Evolutionary conservation across 2,113 vertebrate genomes (phyloP), one percentile per base, ranked within the genome.

Genomic region (Saguinus imperator): DNA sequence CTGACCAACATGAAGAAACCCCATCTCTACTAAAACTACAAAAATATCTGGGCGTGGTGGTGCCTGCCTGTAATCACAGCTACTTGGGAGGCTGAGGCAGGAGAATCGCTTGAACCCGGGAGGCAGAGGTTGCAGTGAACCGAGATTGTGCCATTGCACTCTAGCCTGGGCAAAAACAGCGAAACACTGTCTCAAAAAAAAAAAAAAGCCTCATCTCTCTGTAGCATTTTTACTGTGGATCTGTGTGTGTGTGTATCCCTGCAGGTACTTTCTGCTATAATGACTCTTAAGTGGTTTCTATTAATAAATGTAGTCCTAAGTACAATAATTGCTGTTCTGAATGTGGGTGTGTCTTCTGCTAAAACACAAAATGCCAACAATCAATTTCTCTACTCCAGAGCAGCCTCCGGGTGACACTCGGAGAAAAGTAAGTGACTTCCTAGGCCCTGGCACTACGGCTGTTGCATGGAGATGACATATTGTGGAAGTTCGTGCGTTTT

Each of bases 391-490:
- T 99, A 99, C 98, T 98, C 98, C 99, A 99, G 99, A 99, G 99
- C 99, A 99, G 99, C 99, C 99, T 99, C 99, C 98, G 99, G 99
- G 99, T 99, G 98, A 99, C 99, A 98, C 99, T 99, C 99, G 99
- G 99, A 99, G 99, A 99, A 99, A 99, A 99, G 99, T 99, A 99
- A 99, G 99, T 99, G 99, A 97, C 97, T 98, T 95, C 97, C 97
- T 95, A 98, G 98, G 98, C 90, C 97, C 93, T 98, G 97, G 98
- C 98, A 98, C 98, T 98, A 88, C 99, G 98, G 98, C 98, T 98
- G 98, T 98, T 99, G 99, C 99, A 99, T 99, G 99, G 96, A 97
- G 94, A 90, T 94, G 90, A 95, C 93, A 97, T 97, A 96, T 98
- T 96, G 96, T 98, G 98, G 90, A 98, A 97, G 64, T 97, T 23